Conservation (phyloP, 2,797 vertebrate species). For the Vespertilio murinus region DNA sequence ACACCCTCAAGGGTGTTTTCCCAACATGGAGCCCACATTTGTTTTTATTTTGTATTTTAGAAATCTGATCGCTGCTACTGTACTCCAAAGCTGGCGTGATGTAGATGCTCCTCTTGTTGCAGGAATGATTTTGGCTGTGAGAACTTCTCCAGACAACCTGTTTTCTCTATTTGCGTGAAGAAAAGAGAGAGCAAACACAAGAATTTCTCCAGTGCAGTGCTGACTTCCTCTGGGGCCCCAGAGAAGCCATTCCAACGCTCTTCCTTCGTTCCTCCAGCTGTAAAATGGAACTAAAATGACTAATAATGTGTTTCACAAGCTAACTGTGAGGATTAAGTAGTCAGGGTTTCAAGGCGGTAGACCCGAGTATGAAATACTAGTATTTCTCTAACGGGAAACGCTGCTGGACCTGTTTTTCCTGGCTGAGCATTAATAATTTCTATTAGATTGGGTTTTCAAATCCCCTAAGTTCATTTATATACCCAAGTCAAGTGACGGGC, state of each 20-base stretch:
- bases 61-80: background rate
- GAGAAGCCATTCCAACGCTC: constrained; percentile 61
- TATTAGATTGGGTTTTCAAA: constrained; percentile 42
- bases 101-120: background rate
- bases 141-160: constrained; percentile 55
- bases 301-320: constrained; percentile 60
- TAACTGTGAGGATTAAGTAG: constrained; percentile 26
- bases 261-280: constrained; percentile 62
- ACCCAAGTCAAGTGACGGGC: background rate
- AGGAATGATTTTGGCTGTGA: constrained; percentile 32
- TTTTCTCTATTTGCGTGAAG: constrained; percentile 59
- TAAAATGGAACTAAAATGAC: constrained; percentile 67
- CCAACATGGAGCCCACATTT: background rate
- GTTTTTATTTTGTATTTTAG: background rate
- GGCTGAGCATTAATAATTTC: background rate
- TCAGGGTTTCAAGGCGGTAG: constrained; percentile 34
- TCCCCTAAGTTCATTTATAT: constrained; percentile 37
- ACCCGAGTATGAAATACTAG: background rate
- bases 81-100: background rate
- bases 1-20: background rate
- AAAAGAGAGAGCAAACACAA: constrained; percentile 25
- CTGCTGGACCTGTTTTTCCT: background rate
- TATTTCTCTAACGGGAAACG: background rate
- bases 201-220: constrained; percentile 20
- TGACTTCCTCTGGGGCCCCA: constrained; percentile 69